phyloP scores from a whole-genome alignment of 2,888 invertebrate genomes.

The Allygus modestus region DNA sequence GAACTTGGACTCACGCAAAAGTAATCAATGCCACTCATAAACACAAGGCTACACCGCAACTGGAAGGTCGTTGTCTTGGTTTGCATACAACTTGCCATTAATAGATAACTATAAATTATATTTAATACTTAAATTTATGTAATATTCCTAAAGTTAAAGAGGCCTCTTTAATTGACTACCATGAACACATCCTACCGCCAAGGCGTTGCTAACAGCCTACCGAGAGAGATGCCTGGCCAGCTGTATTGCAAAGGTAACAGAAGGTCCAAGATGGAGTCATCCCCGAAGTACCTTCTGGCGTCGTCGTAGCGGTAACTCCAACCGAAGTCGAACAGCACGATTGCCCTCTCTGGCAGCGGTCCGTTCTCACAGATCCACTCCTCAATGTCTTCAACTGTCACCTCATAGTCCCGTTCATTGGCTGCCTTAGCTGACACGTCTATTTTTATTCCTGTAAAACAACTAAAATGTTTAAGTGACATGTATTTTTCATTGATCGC shows the following conservation, averaged over 20 bases:
- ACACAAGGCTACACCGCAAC: too few relatives aligned
- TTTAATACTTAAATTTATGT: too few relatives aligned
- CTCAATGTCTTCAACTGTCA: conserved; percentile 20
- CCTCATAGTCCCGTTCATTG: background rate
- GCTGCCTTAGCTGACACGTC: conserved; percentile 26
- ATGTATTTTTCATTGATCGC: conserved; percentile 11
- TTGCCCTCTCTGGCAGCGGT: conserved; percentile 2
- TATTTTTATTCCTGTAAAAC: conserved; percentile 11
- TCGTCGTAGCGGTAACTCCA: conserved; percentile 42
- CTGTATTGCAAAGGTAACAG: conserved; percentile 25
- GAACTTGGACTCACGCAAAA: too few relatives aligned
- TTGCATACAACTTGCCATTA: too few relatives aligned
- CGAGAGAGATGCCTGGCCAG: conserved; percentile 34
- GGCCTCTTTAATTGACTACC: too few relatives aligned
- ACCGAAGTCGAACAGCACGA: conserved; percentile 44
- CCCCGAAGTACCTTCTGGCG: conserved; percentile 40
- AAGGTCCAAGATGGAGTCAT: conserved; percentile 15
- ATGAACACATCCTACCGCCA: background rate
- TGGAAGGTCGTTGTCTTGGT: too few relatives aligned
- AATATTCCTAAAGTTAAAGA: too few relatives aligned
- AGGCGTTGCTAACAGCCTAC: background rate
- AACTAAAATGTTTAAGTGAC: conserved; percentile 35
- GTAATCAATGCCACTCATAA: too few relatives aligned
- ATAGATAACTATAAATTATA: too few relatives aligned
- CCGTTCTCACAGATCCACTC: conserved; percentile 42